Evolutionary conservation across 2,888 invertebrate species (phyloP).

Genomic region (Agrotis puta): DNA sequence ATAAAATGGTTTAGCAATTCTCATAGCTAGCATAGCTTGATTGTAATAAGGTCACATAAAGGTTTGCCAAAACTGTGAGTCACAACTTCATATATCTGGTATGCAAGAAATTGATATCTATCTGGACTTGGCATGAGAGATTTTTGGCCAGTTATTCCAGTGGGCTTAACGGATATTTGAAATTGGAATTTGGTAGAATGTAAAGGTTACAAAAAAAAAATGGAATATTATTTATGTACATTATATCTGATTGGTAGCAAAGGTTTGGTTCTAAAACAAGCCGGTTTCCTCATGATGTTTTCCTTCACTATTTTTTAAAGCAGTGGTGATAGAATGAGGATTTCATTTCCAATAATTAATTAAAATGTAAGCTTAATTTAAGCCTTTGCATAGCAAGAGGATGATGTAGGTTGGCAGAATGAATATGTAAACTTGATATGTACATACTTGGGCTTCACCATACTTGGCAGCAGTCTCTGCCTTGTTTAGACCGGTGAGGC

Average conservation of each 20-base stretch:
- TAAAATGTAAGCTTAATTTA: no score
- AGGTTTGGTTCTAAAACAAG: no score
- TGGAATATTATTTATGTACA: no score
- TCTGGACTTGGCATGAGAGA: background rate
- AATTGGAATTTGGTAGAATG: background rate
- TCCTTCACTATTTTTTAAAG: no score
- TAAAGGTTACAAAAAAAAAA: background rate
- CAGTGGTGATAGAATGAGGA: no score
- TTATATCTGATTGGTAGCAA: no score
- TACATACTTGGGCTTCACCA: conserved; percentile 94
- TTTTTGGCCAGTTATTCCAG: background rate
- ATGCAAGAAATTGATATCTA: background rate
- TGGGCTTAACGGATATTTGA: background rate
- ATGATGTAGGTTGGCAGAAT: no score
- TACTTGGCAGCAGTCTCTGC: conserved; percentile 96
- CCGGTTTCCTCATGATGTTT: no score
- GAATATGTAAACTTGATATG: no score
- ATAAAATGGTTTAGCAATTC: background rate
- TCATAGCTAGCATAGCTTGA: background rate
- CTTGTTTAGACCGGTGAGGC: conserved; percentile 96
- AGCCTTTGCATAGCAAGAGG: no score
- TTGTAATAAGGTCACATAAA: conserved; percentile 16
- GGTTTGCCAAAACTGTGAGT: conserved; percentile 14
- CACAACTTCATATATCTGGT: background rate
- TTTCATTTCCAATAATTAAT: no score